Percentiles rank a stretch among this genome's conserved stretches.
phyloP scores from a whole-genome alignment of 1,140 invertebrate species.

The Lasioglossum baleicum region DNA sequence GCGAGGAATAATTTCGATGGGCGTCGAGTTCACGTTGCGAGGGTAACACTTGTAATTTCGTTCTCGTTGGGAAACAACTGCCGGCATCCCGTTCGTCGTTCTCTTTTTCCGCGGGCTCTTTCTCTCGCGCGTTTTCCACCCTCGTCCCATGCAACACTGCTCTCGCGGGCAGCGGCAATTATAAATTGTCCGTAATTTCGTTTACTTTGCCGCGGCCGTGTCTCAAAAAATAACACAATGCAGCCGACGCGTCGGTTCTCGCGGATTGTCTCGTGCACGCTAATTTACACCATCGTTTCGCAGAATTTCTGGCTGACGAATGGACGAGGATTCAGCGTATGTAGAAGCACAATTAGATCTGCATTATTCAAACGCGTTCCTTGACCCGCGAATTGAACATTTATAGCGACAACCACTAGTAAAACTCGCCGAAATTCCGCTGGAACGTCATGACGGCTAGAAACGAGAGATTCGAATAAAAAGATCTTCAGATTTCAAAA shows the following conservation, averaged over 20 bases:
- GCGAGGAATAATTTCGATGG: slow-evolving; percentile 58
- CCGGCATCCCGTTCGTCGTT: slow-evolving; percentile 29
- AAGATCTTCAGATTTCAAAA: slow-evolving; percentile 36
- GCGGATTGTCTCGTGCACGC: slow-evolving; percentile 6
- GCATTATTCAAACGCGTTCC: neutral
- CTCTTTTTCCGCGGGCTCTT: slow-evolving; percentile 3
- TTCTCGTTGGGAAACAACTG: slow-evolving; percentile 65
- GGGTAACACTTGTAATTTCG: slow-evolving; percentile 64
- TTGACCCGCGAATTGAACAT: no score
- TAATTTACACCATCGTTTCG: slow-evolving; percentile 10
- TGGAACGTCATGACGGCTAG: no score
- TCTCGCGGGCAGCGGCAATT: slow-evolving; percentile 53
- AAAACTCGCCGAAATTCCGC: no score
- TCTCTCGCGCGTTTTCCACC: slow-evolving; percentile 16
- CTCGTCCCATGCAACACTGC: neutral
- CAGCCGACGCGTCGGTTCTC: neutral
- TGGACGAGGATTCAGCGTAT: neutral
- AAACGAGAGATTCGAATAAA: slow-evolving; percentile 19
- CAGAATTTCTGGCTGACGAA: neutral
- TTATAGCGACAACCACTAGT: no score
- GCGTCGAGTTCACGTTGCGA: slow-evolving; percentile 51
- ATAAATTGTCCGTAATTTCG: slow-evolving; percentile 67
- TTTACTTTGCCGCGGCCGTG: slow-evolving; percentile 45
- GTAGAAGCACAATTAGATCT: neutral
- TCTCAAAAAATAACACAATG: slow-evolving; percentile 20